phyloP scores from a whole-genome alignment of 2,888 invertebrate species.

The Melanostoma mellinum region DNA sequence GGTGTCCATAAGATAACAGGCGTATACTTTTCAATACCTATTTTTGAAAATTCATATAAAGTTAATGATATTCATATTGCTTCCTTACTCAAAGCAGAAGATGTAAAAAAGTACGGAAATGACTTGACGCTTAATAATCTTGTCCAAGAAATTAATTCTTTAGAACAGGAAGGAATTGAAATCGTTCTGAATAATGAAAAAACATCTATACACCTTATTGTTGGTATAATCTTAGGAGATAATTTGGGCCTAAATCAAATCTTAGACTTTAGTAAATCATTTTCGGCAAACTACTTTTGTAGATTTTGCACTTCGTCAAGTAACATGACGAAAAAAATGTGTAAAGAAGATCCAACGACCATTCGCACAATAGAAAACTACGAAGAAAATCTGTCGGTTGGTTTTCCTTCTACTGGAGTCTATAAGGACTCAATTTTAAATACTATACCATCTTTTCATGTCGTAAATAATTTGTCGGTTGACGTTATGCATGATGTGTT shows the following conservation, averaged over 20 bases:
- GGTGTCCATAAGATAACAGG: conserved; percentile 23
- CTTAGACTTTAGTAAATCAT: conserved; percentile 55
- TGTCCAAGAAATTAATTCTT: conserved; percentile 13
- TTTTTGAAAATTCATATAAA: conserved; percentile 21
- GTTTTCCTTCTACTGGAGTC: conserved; percentile 41
- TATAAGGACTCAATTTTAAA: conserved; percentile 43
- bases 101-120: conserved; percentile 30
- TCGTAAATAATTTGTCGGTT: conserved; percentile 43
- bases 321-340: conserved; percentile 21
- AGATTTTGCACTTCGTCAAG: conserved; percentile 47
- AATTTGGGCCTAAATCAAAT: conserved; percentile 46
- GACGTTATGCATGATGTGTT: conserved; percentile 68
- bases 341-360: conserved; percentile 32
- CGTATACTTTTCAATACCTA: conserved; percentile 33
- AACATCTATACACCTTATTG: conserved; percentile 12
- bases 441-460: conserved; percentile 51
- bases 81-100: conserved; percentile 24
- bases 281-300: conserved; percentile 48
- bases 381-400: conserved; percentile 26
- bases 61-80: conserved; percentile 24
- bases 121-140: conserved; percentile 16
- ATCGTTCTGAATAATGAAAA: conserved; percentile 9
- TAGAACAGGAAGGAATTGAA: conserved; percentile 25
- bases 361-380: conserved; percentile 46
- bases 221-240: conserved; percentile 38